Evolutionary conservation across 2,888 invertebrate genomes (phyloP), one percentile per base, ranked within the genome.

Genomic region (Eudemis profundana): DNA sequence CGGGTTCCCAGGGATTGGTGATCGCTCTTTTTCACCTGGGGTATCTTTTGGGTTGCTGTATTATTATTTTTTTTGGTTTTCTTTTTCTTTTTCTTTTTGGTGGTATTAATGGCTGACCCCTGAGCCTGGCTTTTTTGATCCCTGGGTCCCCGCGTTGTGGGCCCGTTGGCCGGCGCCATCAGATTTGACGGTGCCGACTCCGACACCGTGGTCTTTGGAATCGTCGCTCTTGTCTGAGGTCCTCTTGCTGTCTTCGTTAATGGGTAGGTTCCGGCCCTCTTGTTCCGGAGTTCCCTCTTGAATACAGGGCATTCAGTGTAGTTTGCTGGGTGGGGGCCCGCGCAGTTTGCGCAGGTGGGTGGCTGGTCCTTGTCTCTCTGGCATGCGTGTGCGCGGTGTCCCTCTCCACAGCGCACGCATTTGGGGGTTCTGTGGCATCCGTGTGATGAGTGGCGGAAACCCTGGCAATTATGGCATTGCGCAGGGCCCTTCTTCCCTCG

Each of bases 361-460:
- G 42, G 40, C 7, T 56, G 4, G 1, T 7, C 5, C 0, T 10
- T 56, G 1, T 33, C 21, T 2, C 19, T 2, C 3, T 4, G n/a
- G 57, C 57, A 59, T 0, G 29, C 29, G 0, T 2, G 12, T 0
- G 60, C 50, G 0, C 23, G 3, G 50, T 60, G 60, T 0, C n/a
- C 10, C 14, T 17, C 36, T 4, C 21, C 47, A 12, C 62, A 62
- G 14, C 61, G 47, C 5, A 65, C 59, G 27, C 59, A 53, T 5
- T 17, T 23, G 4, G 7, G 19, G 1, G 61, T 51, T 8, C 53
- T 51, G 33, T 61, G 53, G 33, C 61, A 61, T 0, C 46, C 38
- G 61, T 42, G 44, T 42, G 51, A 33, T n/a, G 40, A 12, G n/a
- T n/a, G n/a, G n/a, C n/a, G n/a, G n/a, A n/a, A n/a, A n/a, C n/a